phyloP scores from a whole-genome alignment of 1,140 invertebrate species.

The Pissodes strobi region DNA sequence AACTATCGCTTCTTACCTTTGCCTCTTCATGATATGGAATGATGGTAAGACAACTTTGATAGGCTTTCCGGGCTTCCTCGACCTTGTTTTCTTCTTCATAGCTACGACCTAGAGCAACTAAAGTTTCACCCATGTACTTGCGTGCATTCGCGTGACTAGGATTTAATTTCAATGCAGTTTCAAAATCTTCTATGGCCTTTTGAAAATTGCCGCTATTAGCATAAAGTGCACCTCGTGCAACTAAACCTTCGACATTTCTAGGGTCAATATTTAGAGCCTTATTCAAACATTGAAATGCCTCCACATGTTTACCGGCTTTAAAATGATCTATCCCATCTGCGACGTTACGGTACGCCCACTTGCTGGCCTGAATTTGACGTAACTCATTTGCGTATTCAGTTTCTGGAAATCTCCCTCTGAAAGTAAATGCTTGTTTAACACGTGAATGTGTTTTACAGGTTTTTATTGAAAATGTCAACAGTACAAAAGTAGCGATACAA shows the following conservation, averaged over 20 bases:
- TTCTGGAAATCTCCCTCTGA: conserved; percentile 75
- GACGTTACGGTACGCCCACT: conserved; percentile 90
- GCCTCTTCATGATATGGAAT: conserved; percentile 85
- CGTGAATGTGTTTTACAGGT: too few species aligned
- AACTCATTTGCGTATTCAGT: conserved; percentile 82
- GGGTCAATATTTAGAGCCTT: conserved; percentile 91
- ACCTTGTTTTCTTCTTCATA: conserved; percentile 84
- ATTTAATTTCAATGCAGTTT: conserved; percentile 85
- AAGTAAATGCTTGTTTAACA: too few species aligned
- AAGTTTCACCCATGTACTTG: conserved; percentile 92
- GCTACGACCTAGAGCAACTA: conserved; percentile 82
- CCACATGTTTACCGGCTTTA: conserved; percentile 85
- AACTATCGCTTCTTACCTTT: too few species aligned
- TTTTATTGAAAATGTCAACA: too few species aligned
- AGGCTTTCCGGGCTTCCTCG: conserved; percentile 82
- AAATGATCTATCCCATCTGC: conserved; percentile 93
- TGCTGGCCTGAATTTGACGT: conserved; percentile 84
- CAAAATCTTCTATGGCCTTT: conserved; percentile 93
- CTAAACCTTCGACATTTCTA: conserved; percentile 90
- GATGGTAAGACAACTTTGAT: conserved; percentile 78
- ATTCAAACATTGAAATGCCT: conserved; percentile 94
- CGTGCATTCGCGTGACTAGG: conserved; percentile 90
- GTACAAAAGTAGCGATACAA: too few species aligned
- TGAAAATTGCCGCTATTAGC: conserved; percentile 92
- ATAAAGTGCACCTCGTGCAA: conserved; percentile 90